Conservation (phyloP, 2,888 invertebrate genomes). For the Apamea monoglypha region DNA sequence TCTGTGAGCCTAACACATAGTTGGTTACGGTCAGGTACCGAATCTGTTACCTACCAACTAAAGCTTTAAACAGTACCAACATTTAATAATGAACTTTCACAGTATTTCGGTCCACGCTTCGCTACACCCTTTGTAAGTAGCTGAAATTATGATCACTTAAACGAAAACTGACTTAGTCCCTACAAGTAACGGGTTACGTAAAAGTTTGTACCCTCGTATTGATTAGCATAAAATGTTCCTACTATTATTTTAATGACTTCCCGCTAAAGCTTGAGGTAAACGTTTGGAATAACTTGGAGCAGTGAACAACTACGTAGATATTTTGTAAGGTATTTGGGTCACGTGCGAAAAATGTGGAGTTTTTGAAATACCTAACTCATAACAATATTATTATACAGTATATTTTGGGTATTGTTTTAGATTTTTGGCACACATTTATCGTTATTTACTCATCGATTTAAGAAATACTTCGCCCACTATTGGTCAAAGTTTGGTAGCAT, state of each 20-base stretch:
- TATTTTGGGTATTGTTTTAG: not conserved
- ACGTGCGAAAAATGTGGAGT: conserved; percentile 12
- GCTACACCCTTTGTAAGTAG: conserved; percentile 24
- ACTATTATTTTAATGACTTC: conserved; percentile 64
- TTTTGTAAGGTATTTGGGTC: conserved; percentile 33
- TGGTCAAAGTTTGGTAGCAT: not conserved
- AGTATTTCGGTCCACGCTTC: conserved; percentile 22
- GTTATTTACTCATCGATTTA: not conserved
- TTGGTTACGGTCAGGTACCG: not conserved
- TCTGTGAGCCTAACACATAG: not conserved
- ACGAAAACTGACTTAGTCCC: conserved; percentile 34
- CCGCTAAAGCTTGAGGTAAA: conserved; percentile 39
- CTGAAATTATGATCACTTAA: conserved; percentile 56
- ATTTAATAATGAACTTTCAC: conserved; percentile 15
- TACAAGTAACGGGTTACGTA: conserved; percentile 56
- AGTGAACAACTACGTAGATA: conserved; percentile 22
- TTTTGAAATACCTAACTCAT: not conserved
- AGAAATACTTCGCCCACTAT: not conserved
- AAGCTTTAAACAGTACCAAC: conserved; percentile 1
- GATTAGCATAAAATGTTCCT: conserved; percentile 63
- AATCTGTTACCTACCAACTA: not conserved
- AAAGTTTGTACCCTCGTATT: conserved; percentile 59
- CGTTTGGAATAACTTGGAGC: conserved; percentile 51
- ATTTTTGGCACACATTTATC: not conserved
- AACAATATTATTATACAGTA: not conserved